These are phyloP conservation scores for Diceros bicornis DNA, from an alignment of 2,797 vertebrate genomes.

Conservation along the genomic window DNA sequence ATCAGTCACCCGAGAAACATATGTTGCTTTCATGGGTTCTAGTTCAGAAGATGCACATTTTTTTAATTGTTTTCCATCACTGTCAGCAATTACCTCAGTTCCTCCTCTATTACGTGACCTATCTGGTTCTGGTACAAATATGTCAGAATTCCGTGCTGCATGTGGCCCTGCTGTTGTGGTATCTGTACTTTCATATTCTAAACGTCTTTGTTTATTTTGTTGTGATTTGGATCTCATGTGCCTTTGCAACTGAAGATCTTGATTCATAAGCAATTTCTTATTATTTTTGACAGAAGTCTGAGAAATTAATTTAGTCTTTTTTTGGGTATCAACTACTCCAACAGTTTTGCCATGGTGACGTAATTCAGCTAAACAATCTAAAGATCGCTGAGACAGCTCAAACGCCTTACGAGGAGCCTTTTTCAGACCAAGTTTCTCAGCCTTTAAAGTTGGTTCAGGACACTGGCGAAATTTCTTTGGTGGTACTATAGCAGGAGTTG, in stretches of 20 bases:
- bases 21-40: background rate
- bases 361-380: constrained; percentile 87
- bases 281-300: constrained; percentile 84
- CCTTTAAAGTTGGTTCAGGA: constrained; percentile 87
- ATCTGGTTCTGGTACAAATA: accelerated
- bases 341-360: constrained; percentile 91
- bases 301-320: constrained; percentile 85
- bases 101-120: background rate
- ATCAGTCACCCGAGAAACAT: background rate
- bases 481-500: constrained; percentile 89
- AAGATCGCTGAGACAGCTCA: constrained; percentile 91
- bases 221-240: constrained; percentile 80
- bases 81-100: accelerated
- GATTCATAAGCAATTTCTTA: constrained; percentile 89
- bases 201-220: background rate
- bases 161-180: background rate
- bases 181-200: background rate
- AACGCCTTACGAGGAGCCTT: constrained; percentile 91
- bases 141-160: background rate
- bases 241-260: constrained; percentile 88
- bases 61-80: background rate
- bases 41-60: background rate
- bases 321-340: constrained; percentile 72
- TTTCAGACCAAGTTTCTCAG: constrained; percentile 91
- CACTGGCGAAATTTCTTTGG: constrained; percentile 89